A percentile compares a stretch with the other conserved stretches of the same genome.
Evolutionary conservation across 2,888 invertebrate genomes (phyloP).

Genomic region (Phorcus lineatus): DNA sequence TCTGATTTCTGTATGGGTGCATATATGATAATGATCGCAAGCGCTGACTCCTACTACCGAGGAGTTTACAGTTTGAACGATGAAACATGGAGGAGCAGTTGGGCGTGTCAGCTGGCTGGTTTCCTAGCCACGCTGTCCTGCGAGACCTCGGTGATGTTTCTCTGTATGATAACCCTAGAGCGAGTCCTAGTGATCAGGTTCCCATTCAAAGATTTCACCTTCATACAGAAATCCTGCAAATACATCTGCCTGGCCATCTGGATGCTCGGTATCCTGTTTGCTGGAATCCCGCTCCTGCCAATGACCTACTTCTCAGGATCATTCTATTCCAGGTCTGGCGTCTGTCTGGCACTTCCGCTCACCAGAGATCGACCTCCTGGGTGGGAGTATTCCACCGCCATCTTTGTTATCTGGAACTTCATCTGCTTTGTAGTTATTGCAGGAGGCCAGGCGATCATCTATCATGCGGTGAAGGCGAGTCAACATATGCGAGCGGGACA

Average conservation of each 20-base stretch:
- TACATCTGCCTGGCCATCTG: conserved; percentile 55
- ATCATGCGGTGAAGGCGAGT: conserved; percentile 48
- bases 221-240: conserved; percentile 54
- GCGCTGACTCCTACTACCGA: conserved; percentile 50
- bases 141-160: conserved; percentile 80
- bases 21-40: conserved; percentile 50
- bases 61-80: conserved; percentile 54
- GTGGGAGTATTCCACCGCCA: conserved; percentile 70
- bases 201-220: conserved; percentile 75
- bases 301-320: conserved; percentile 43
- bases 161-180: conserved; percentile 81
- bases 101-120: conserved; percentile 53
- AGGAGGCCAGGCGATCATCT: conserved; percentile 69
- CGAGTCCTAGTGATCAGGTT: conserved; percentile 80
- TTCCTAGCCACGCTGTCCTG: conserved; percentile 75
- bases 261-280: conserved; percentile 58
- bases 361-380: conserved; percentile 69
- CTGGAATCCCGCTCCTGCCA: conserved; percentile 65
- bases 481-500: conserved; percentile 10
- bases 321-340: conserved; percentile 65
- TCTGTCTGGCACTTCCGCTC: conserved; percentile 72
- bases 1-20: conserved; percentile 51
- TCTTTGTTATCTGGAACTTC: conserved; percentile 71
- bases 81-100: conserved; percentile 49
- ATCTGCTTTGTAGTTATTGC: conserved; percentile 66